Base-by-base conservation (phyloP, 2,888 invertebrate genomes). In the Diarsia rubi region DNA sequence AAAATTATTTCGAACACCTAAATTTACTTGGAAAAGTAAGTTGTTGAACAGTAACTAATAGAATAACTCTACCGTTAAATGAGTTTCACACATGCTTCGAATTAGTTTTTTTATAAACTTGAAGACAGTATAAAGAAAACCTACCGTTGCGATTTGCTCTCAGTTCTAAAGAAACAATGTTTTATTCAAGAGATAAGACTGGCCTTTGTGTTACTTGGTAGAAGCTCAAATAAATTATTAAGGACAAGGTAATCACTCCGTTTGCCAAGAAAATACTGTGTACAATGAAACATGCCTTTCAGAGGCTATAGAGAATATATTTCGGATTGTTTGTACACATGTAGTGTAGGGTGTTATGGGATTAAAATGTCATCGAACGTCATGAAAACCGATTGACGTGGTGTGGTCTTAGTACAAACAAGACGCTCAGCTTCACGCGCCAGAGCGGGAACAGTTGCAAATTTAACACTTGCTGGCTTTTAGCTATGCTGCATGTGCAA, bases 161-260 rank as follows among this genome's bases (percentile, higher is more conserved):
- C 90, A 88, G 90, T 89, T 91, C 89, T 89, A 91, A 91, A 91
- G 89, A 90, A 89, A 90, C 85, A 86, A 95, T 95, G 94, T 95
- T 93, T 95, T 94, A 95, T 95, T 94, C 94, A 95, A 88, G 83
- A 92, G 91, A 91, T 92, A 93, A 92, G 91, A 91, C 93, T 93
- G 93, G 93, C 93, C 94, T 95, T 93, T 93, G 94, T 93, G 92
- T 93, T 93, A 90, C 93, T 93, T 90, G 91, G 91, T 92, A 93
- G 92, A 90, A 93, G 92, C 91, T 90, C 90, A 92, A 93, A 94
- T 95, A 94, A 93, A 95, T 94, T 94, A 94, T 93, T 94, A 92
- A 94, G 89, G 89, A 91, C 91, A 91, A 92, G 91, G 93, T 94
- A 93, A 95, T 95, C 93, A 93, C 92, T 94, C 92, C 89, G 92